Percentiles rank a stretch among this genome's conserved stretches.
These are phyloP conservation scores for Polydrusus cervinus DNA, from an alignment of 2,888 invertebrate genomes.

Conservation along the genomic window DNA sequence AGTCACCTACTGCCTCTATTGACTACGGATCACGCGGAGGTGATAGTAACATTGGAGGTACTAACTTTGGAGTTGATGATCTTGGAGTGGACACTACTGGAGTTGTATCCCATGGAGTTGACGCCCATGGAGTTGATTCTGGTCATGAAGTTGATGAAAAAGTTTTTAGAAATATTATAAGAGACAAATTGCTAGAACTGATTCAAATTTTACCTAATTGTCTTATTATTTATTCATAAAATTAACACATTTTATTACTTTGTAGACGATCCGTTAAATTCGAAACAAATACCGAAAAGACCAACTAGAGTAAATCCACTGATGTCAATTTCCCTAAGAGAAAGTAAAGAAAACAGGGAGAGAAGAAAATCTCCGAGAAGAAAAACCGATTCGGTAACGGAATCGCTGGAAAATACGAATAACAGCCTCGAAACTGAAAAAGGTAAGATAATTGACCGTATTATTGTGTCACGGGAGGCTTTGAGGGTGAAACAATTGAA, in stretches of 20 bases:
- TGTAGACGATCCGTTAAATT: constrained; percentile 4
- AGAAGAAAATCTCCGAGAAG: constrained; percentile 35
- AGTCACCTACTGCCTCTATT: neutral
- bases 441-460: constrained; percentile 19
- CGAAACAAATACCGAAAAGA: constrained; percentile 38
- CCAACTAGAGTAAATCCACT: constrained; percentile 66
- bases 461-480: neutral
- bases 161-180: too few species aligned
- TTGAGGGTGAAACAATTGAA: neutral
- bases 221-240: neutral
- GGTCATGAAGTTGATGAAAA: too few species aligned
- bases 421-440: constrained; percentile 15
- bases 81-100: too few species aligned
- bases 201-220: too few species aligned
- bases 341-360: constrained; percentile 46
- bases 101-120: too few species aligned
- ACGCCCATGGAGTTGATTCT: too few species aligned
- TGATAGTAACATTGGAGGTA: too few species aligned
- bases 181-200: too few species aligned
- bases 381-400: constrained; percentile 26
- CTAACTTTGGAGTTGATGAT: too few species aligned
- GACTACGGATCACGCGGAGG: too few species aligned
- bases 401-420: constrained; percentile 16
- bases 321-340: constrained; percentile 64
- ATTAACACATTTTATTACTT: neutral